Evolutionary conservation across 1,140 invertebrate species (phyloP).

Genomic region (Paralvinella palmiformis): DNA sequence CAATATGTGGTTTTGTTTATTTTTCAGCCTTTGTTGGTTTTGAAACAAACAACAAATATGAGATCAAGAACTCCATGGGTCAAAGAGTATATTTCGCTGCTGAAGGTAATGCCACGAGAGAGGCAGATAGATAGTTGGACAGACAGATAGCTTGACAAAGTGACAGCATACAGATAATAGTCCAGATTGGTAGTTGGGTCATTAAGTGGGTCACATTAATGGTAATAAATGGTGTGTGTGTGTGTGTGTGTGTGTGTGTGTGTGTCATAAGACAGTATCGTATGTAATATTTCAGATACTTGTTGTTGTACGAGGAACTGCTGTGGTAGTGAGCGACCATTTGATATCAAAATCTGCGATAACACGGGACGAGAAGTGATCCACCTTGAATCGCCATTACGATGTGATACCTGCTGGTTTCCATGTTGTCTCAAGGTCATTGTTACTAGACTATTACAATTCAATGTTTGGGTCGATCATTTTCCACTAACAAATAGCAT

Average conservation of each 20-base stretch:
- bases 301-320: slow-evolving; percentile 71
- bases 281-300: slow-evolving; percentile 62
- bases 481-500: too few species aligned
- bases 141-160: too few species aligned
- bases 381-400: slow-evolving; percentile 61
- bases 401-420: slow-evolving; percentile 68
- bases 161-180: too few species aligned
- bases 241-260: too few species aligned
- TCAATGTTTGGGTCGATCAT: too few species aligned
- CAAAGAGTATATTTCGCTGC: slow-evolving; percentile 43
- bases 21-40: slow-evolving; percentile 69
- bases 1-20: too few species aligned
- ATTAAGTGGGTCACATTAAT: too few species aligned
- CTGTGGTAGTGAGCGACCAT: slow-evolving; percentile 69
- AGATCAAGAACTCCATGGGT: slow-evolving; percentile 39
- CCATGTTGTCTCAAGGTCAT: slow-evolving; percentile 73
- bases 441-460: too few species aligned
- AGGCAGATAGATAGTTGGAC: too few species aligned
- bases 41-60: slow-evolving; percentile 75
- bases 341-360: slow-evolving; percentile 81
- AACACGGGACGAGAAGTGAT: slow-evolving; percentile 61
- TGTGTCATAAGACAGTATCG: too few species aligned
- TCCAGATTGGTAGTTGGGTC: too few species aligned
- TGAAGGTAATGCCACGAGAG: slow-evolving; percentile 39
- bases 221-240: too few species aligned